phyloP scores from a whole-genome alignment of 2,888 invertebrate species.

The Ormyrus labotus region DNA sequence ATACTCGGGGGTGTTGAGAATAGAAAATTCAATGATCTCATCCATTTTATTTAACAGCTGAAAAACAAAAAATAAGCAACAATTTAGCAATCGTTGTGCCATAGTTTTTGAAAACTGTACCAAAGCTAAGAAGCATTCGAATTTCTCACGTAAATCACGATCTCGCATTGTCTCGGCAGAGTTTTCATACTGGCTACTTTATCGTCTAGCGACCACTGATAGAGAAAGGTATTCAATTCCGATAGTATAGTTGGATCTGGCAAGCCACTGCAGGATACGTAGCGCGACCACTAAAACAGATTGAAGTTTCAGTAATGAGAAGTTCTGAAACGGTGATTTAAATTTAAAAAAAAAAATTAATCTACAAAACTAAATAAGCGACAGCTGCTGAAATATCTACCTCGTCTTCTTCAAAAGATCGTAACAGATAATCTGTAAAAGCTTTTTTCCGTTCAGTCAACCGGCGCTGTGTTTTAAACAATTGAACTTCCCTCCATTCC shows the following conservation, averaged over 20 bases:
- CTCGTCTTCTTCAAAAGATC: conserved; percentile 63
- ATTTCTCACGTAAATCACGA: conserved; percentile 64
- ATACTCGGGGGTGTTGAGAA: conserved; percentile 72
- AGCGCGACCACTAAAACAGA: conserved; percentile 78
- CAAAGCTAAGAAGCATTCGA: background rate
- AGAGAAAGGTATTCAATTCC: conserved; percentile 80
- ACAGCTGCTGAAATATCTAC: conserved; percentile 59
- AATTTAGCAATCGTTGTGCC: background rate
- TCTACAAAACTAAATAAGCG: background rate
- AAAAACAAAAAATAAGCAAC: conserved; percentile 53
- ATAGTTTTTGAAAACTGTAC: background rate
- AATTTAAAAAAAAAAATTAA: background rate
- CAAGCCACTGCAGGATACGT: conserved; percentile 79
- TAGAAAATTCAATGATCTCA: conserved; percentile 76
- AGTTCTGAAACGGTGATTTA: no score
- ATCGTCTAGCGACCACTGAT: conserved; percentile 77
- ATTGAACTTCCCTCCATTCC: conserved; percentile 64
- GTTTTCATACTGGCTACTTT: conserved; percentile 75
- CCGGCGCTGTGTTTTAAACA: conserved; percentile 62
- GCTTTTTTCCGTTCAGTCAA: conserved; percentile 61
- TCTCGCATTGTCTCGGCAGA: conserved; percentile 76
- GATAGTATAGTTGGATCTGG: conserved; percentile 79
- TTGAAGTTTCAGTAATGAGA: background rate
- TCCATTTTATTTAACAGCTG: conserved; percentile 79
- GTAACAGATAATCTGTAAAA: conserved; percentile 61